Percentiles rank a stretch among this genome's conserved stretches.
Conservation (phyloP, 1,140 invertebrate genomes). For the Eupeodes corollae region DNA sequence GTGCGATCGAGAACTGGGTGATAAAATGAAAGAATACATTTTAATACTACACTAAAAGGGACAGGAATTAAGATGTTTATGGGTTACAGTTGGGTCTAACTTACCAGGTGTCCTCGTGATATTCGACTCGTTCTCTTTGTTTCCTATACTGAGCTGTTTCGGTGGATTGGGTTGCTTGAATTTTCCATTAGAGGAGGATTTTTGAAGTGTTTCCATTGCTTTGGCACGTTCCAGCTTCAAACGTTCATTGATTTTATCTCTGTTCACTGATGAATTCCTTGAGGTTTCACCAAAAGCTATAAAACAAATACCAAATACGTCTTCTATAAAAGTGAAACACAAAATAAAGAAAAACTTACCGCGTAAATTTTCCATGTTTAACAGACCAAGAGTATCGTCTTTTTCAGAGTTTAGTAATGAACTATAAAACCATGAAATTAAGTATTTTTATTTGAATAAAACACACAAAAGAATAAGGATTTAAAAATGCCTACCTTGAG, state of each 20-base stretch:
- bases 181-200: constrained; percentile 1
- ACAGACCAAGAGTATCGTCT: constrained; percentile 25
- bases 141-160: background rate
- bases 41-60: background rate
- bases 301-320: background rate
- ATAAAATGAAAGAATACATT: background rate
- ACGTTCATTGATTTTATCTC: constrained; percentile 16
- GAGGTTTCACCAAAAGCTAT: constrained; percentile 28
- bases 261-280: constrained; percentile 10
- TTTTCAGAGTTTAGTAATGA: background rate
- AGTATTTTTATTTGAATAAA: too few species aligned
- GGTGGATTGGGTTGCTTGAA: constrained; percentile 3
- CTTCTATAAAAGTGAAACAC: background rate
- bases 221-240: constrained; percentile 19
- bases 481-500: too few species aligned
- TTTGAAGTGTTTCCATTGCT: constrained; percentile 22
- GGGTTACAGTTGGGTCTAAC: background rate
- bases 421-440: too few species aligned
- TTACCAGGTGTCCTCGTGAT: background rate
- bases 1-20: background rate
- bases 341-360: constrained; percentile 11
- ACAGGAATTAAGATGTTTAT: background rate
- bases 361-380: constrained; percentile 27
- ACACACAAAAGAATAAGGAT: too few species aligned
- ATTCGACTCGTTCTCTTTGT: constrained; percentile 5